Conservation (phyloP, 1,140 invertebrate genomes). For the Camponotus vicinus region DNA sequence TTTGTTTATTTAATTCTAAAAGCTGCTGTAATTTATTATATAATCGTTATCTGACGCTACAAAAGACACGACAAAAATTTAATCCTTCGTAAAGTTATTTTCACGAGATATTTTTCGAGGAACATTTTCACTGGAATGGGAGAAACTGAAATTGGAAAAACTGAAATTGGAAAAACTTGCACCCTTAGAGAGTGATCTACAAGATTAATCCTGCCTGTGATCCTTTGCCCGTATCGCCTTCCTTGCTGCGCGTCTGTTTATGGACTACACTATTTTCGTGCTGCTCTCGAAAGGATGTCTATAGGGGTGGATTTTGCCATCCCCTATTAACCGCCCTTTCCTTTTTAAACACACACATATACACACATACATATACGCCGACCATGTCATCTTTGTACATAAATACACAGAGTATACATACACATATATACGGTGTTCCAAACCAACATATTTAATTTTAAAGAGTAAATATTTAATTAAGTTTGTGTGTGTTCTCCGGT, state of each 20-base stretch:
- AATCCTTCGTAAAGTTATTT: background rate
- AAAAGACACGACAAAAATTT: background rate
- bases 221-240: conserved; percentile 2
- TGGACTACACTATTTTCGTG: conserved; percentile 65
- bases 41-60: background rate
- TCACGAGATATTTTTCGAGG: too few species aligned
- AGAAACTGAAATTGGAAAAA: conserved; percentile 2
- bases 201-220: conserved; percentile 3
- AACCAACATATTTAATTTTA: background rate
- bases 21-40: background rate
- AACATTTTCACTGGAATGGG: background rate
- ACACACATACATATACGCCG: background rate
- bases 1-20: background rate
- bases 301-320: conserved; percentile 59
- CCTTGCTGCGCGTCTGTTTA: conserved; percentile 50
- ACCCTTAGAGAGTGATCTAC: conserved; percentile 28
- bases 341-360: conserved; percentile 7
- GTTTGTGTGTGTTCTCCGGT: background rate
- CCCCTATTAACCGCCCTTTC: conserved; percentile 57
- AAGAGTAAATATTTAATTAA: background rate
- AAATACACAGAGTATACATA: background rate
- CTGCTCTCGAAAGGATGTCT: conserved; percentile 60
- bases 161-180: conserved; percentile 3
- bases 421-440: conserved; percentile 18
- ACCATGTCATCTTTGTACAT: conserved; percentile 18